Conservation (phyloP, 2,113 vertebrate genomes). For the Chaetops frenatus region DNA sequence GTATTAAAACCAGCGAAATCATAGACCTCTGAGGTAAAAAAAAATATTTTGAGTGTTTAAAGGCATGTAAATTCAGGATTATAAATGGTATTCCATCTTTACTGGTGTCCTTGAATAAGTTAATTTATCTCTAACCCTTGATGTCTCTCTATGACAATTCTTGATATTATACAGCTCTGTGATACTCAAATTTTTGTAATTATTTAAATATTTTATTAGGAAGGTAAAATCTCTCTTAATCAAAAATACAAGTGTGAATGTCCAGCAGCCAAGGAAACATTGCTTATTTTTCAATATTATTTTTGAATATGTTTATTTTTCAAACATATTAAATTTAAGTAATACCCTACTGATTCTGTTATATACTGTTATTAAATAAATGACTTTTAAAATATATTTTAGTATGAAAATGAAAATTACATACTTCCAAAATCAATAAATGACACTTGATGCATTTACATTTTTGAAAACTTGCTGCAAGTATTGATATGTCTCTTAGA, state of each 20-base stretch:
- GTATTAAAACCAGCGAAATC: not conserved
- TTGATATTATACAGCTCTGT: not conserved
- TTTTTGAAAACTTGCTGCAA: not conserved
- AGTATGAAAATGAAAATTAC: not conserved
- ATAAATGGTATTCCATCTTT: not conserved
- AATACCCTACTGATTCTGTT: not conserved
- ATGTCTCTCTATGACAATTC: not conserved
- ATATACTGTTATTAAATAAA: not conserved
- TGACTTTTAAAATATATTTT: not conserved
- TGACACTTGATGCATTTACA: not conserved
- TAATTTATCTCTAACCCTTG: not conserved
- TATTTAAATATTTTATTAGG: not conserved
- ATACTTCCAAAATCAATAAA: not conserved
- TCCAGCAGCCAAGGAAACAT: not conserved
- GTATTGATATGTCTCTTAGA: not conserved
- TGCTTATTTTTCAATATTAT: not conserved
- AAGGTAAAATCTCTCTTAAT: not conserved
- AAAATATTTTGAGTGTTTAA: not conserved
- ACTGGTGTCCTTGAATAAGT: not conserved
- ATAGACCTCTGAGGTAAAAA: not conserved
- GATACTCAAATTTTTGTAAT: not conserved
- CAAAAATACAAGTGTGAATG: not conserved
- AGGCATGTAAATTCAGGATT: not conserved
- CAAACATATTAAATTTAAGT: not conserved
- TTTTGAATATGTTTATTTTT: not conserved